These are phyloP conservation scores for Spodoptera littoralis DNA, from an alignment of 2,888 invertebrate species.

Conservation along the genomic window DNA sequence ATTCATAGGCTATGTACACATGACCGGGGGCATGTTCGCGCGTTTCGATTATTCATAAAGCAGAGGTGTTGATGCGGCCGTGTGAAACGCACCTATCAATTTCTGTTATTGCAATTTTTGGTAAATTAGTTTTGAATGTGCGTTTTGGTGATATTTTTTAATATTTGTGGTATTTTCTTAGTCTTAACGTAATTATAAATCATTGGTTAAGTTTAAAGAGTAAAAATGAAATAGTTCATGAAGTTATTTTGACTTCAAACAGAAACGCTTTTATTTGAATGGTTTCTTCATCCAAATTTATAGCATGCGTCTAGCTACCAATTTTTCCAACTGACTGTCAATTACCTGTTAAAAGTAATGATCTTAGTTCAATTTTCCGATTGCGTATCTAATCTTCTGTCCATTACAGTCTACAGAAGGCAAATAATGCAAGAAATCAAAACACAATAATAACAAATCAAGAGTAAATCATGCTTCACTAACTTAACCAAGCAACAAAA, in stretches of 20 bases:
- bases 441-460: slow-evolving; percentile 1
- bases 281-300: too few relatives aligned
- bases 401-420: background rate
- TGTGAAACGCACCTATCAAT: slow-evolving; percentile 50
- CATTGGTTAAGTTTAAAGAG: too few relatives aligned
- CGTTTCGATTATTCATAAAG: slow-evolving; percentile 76
- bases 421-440: background rate
- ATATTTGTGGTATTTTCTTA: background rate
- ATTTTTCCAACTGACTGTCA: too few relatives aligned
- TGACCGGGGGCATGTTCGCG: slow-evolving; percentile 68
- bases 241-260: too few relatives aligned
- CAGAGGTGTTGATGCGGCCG: slow-evolving; percentile 68
- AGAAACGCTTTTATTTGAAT: too few relatives aligned
- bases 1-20: slow-evolving; percentile 66
- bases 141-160: background rate
- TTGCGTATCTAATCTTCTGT: too few relatives aligned
- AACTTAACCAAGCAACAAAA: background rate
- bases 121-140: slow-evolving; percentile 25
- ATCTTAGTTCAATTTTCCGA: too few relatives aligned
- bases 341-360: too few relatives aligned
- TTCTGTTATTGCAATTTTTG: slow-evolving; percentile 30
- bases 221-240: too few relatives aligned
- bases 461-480: background rate
- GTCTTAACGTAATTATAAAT: too few relatives aligned
- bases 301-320: too few relatives aligned